Percentiles rank a stretch among this genome's conserved stretches.
Conservation (phyloP, 2,888 invertebrate genomes). For the Spodoptera picta region DNA sequence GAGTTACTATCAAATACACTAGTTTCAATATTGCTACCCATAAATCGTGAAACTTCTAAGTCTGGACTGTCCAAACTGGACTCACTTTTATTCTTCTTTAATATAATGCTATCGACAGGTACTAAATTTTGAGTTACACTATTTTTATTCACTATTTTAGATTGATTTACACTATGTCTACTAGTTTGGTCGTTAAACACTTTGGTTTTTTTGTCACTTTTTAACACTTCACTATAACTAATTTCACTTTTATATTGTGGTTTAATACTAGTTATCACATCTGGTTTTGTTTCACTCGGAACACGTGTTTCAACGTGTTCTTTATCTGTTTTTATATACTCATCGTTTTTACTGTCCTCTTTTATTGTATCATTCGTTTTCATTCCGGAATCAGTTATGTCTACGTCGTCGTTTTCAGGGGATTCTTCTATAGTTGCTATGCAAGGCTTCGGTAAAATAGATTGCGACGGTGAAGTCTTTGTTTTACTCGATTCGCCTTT, state of each 20-base stretch:
- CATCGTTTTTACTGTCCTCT: too few species aligned
- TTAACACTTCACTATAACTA: slow-evolving; percentile 64
- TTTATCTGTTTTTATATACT: too few species aligned
- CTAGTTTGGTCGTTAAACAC: slow-evolving; percentile 44
- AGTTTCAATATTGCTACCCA: slow-evolving; percentile 74
- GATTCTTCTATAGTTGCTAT: slow-evolving; percentile 42
- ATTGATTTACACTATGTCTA: slow-evolving; percentile 69
- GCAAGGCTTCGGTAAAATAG: slow-evolving; percentile 23
- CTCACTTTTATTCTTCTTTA: slow-evolving; percentile 87
- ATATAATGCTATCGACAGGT: slow-evolving; percentile 81
- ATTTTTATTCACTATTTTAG: slow-evolving; percentile 63
- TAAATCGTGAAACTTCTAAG: slow-evolving; percentile 84
- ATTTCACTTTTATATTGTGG: slow-evolving; percentile 43
- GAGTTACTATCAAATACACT: slow-evolving; percentile 85
- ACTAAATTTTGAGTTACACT: slow-evolving; percentile 55
- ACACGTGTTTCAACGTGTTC: slow-evolving; percentile 1
- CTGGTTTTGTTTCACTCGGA: slow-evolving; percentile 17
- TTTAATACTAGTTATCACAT: slow-evolving; percentile 53
- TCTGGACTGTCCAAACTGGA: slow-evolving; percentile 87
- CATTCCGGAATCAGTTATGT: slow-evolving; percentile 23
- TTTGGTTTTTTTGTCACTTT: slow-evolving; percentile 60
- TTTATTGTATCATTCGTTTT: too few species aligned
- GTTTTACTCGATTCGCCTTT: slow-evolving; percentile 9
- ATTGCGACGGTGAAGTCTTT: slow-evolving; percentile 34
- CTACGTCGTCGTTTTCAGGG: slow-evolving; percentile 34